Base-by-base conservation (phyloP, 1,140 invertebrate species). In the Drosophila santomea region DNA sequence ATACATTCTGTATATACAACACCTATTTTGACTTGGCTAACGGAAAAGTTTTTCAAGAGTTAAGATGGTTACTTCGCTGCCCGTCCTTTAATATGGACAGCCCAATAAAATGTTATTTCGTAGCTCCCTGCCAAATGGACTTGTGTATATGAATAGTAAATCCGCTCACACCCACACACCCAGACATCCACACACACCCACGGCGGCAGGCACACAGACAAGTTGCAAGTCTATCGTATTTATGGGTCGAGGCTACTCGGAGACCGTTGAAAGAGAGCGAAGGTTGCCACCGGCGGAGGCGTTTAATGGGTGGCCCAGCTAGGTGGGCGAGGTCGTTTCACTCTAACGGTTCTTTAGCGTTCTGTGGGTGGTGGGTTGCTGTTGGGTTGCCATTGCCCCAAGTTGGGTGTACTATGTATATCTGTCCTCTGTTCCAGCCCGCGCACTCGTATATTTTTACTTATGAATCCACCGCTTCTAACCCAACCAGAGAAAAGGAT, bases 191-290 rank as follows among this genome's bases (percentile, higher is more conserved):
- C 23, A 25, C 23, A 25, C 25, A 25, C 4, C 25, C 25, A 23
- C 20, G 47, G 47, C 54, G 28, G 17, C 61, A 14, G 20, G 51
- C 47, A 59, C 17, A 56, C 52, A 54, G 38, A 52, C 59, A 43
- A 43, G 48, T 38, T 50, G 51, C 52, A 56, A 60, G 57, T 52
- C 54, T 73, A 55, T 68, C 67, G 72, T 77, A 80, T 88, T 88
- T 88, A 89, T 88, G 83, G 83, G 83, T 88, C 83, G 83, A 88
- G 83, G 83, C 83, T 88, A 69, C 76, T 64, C 55, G 63, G 47
- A 61, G 64, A 62, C 66, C 77, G 82, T 74, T 81, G 44, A 67
- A 74, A 68, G 62, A 60, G 74, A 61, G 63, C 71, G 79, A 83
- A 83, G 83, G 83, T 66, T 76, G 36, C 60, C 52, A 59, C 51